These are phyloP conservation scores for Rhynchotus rufescens DNA, from an alignment of 2,797 vertebrate genomes.

Conservation along the genomic window DNA sequence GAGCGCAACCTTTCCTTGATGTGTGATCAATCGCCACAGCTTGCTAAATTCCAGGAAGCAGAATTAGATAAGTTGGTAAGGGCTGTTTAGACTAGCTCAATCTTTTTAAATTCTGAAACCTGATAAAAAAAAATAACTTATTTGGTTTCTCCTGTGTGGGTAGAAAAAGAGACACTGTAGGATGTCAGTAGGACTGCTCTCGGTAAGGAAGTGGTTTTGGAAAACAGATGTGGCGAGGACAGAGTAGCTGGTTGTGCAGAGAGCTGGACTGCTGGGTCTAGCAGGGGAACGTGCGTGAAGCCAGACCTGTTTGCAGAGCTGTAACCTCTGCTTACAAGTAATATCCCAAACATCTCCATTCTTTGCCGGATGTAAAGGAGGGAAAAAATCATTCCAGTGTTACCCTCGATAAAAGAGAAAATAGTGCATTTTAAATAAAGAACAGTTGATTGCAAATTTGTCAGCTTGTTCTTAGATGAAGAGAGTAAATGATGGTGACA, in stretches of 20 bases:
- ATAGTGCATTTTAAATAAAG: not conserved
- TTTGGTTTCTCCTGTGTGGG: not conserved
- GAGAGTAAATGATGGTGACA: not conserved
- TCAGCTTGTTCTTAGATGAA: not conserved
- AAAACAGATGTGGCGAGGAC: not conserved
- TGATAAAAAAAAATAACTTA: not conserved
- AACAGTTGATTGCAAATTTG: not conserved
- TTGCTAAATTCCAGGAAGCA: not conserved
- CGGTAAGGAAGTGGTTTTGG: not conserved
- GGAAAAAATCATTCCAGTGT: not conserved
- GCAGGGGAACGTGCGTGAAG: fast-evolving
- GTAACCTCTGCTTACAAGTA: not conserved
- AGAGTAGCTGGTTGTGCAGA: not conserved
- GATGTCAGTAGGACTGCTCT: not conserved
- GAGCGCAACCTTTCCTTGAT: not conserved
- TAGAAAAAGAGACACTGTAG: not conserved
- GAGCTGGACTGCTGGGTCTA: fast-evolving
- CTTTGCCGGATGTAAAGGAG: not conserved
- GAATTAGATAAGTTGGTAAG: not conserved
- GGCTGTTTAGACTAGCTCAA: not conserved
- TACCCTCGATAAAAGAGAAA: not conserved
- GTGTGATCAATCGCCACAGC: not conserved
- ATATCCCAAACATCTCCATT: not conserved
- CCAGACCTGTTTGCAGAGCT: not conserved
- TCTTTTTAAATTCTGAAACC: not conserved